Conservation (phyloP, 2,113 vertebrate species). For the Centropristis striata region DNA sequence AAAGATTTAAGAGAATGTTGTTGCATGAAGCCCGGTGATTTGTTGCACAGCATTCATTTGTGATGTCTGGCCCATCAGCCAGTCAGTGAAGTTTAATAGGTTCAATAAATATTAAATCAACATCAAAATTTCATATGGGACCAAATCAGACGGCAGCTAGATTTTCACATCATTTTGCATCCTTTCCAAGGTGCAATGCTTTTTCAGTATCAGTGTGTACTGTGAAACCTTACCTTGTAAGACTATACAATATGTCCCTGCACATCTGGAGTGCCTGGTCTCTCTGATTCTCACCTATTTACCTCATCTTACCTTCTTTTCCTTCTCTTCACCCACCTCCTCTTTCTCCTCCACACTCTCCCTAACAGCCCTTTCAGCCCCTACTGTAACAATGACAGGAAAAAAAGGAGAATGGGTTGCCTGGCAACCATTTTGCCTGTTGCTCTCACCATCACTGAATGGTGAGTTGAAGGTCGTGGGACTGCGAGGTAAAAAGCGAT, state of each 20-base stretch:
- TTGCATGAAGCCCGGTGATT: background rate
- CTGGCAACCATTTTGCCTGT: conserved; percentile 75
- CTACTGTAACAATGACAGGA: conserved; percentile 44
- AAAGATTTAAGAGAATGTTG: no score
- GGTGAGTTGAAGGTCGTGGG: conserved; percentile 73
- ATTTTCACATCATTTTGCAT: conserved; percentile 2
- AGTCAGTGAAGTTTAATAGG: background rate
- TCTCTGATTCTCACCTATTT: conserved; percentile 27
- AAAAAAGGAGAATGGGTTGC: conserved; percentile 66
- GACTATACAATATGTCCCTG: no score
- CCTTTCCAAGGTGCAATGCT: background rate
- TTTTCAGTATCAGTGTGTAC: background rate
- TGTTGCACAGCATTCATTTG: background rate
- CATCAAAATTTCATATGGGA: conserved; percentile 11
- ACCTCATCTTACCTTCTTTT: conserved; percentile 18
- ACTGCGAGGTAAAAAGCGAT: conserved; percentile 68
- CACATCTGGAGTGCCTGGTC: background rate
- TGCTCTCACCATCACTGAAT: conserved; percentile 66
- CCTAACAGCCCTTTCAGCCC: conserved; percentile 29
- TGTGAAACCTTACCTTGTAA: background rate
- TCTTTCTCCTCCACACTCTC: conserved; percentile 22
- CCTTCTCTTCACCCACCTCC: conserved; percentile 29
- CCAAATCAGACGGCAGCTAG: background rate
- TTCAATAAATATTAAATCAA: conserved; percentile 37
- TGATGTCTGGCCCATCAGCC: background rate